Evolutionary conservation across 2,888 invertebrate species (phyloP).

Genomic region (Onthophagus sagittarius): DNA sequence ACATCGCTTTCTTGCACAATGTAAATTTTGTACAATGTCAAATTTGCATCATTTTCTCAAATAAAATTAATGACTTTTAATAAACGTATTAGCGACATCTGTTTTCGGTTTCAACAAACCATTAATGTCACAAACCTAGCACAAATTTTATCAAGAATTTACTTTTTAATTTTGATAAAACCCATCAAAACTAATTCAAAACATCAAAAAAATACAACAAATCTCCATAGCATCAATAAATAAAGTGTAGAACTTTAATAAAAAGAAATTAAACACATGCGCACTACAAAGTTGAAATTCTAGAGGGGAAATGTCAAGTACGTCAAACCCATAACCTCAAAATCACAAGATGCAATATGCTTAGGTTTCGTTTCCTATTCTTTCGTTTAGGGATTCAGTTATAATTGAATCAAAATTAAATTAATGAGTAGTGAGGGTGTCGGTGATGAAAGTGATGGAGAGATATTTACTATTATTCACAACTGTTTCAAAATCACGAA

Average conservation of each 20-base stretch:
- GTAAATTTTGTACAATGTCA: slow-evolving; percentile 1
- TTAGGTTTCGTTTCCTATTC: too few species aligned
- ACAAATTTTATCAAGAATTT: background rate
- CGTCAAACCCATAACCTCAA: too few species aligned
- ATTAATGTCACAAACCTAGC: background rate
- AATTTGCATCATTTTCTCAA: slow-evolving; percentile 9
- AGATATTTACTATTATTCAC: too few species aligned
- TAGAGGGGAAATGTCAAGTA: too few species aligned
- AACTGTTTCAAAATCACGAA: slow-evolving; percentile 89
- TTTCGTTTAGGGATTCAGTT: too few species aligned
- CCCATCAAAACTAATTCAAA: background rate
- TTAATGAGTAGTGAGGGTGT: too few species aligned
- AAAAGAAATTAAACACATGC: background rate
- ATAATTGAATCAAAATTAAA: too few species aligned
- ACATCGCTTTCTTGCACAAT: background rate
- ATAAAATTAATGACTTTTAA: slow-evolving; percentile 2
- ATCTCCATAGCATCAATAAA: too few species aligned
- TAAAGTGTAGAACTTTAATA: background rate
- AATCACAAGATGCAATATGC: too few species aligned
- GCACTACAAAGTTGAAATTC: too few species aligned
- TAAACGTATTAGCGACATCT: background rate
- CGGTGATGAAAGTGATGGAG: too few species aligned
- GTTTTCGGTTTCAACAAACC: background rate
- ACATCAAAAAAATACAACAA: background rate
- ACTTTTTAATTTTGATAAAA: background rate